Evolutionary conservation across 1,140 invertebrate genomes (phyloP).

Genomic region (Dryas iulia): DNA sequence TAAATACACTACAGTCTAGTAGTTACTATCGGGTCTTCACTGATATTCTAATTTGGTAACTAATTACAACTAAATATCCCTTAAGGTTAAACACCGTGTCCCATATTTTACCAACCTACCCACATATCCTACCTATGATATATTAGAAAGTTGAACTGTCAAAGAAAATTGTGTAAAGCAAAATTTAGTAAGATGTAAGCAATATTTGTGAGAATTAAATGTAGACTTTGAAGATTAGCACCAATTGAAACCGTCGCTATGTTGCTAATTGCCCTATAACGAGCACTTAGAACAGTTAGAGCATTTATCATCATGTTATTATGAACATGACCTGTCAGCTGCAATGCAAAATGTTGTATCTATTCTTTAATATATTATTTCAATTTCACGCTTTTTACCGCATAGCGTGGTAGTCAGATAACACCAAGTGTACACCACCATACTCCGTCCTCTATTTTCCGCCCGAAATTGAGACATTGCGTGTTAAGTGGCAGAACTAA

Average conservation of each 20-base stretch:
- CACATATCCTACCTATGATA: neutral
- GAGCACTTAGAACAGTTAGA: slow-evolving; percentile 54
- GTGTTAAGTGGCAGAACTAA: too few relatives aligned
- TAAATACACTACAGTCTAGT: neutral
- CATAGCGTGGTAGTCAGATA: too few relatives aligned
- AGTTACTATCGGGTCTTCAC: neutral
- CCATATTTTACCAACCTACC: neutral
- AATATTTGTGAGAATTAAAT: slow-evolving; percentile 11
- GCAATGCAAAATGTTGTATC: neutral
- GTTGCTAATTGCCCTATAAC: slow-evolving; percentile 55
- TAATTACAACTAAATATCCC: slow-evolving; percentile 1
- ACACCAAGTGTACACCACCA: too few relatives aligned
- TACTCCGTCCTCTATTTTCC: too few relatives aligned
- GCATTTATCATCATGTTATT: slow-evolving; percentile 46
- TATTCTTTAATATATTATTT: neutral
- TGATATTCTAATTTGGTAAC: slow-evolving; percentile 14
- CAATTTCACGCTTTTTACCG: too few relatives aligned
- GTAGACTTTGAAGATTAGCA: slow-evolving; percentile 22
- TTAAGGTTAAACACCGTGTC: neutral
- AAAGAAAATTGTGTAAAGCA: neutral
- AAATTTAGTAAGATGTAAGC: slow-evolving; percentile 14
- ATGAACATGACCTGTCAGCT: neutral
- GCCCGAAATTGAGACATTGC: too few relatives aligned
- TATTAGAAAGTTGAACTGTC: neutral
- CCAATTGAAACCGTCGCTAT: slow-evolving; percentile 42